Base-by-base conservation (phyloP, 2,888 invertebrate genomes). In the Oxystoma pomonae region DNA sequence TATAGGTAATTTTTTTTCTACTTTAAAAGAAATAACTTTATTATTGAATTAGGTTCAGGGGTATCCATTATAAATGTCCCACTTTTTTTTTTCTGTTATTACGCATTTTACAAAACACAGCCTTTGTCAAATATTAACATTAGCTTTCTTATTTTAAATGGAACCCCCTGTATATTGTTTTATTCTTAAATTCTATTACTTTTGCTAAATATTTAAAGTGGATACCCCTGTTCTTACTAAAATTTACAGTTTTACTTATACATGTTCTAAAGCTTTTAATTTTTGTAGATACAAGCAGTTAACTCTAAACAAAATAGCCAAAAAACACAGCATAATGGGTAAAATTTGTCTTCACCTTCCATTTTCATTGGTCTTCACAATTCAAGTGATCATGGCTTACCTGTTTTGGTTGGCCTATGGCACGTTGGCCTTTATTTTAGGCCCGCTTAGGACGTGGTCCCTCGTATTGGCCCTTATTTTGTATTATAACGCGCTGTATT, bases 341-440 rank as follows among this genome's bases (percentile, higher is more conserved):
- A 69, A 71, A 12, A 65, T 74, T 20, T 71, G 72, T 60, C 73
- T 77, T 17, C 80, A 82, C 71, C 58, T 81, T 20, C 86, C 87
- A 2, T 88, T 87, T 73, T 77, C 84, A 59, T 75, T 85, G 62
- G 77, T 89, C 63, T 76, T 89, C 64, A 78, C 82, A 17, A 78
- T 87, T 64, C 89, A 90, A 76, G 74, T 87, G 60, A 74, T 87
- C 62, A 83, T 89, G 78, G 87, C 88, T 0, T 91, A 90, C 75
- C 89, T 90, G 76, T 93, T 92, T 76, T 91, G 90, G 87, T 76
- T 90, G 69, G 90, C 91, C 16, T 93, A 94, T 80, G 93, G 93
- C 9, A 88, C 87, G 0, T 77, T 90, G 75, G 90, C 93, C 0
- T 86, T 91, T 66, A 68, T 92, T 60, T 81, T 93, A 66, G 91